Base-by-base conservation (phyloP, 2,797 vertebrate genomes). In the Antennarius maculatus region DNA sequence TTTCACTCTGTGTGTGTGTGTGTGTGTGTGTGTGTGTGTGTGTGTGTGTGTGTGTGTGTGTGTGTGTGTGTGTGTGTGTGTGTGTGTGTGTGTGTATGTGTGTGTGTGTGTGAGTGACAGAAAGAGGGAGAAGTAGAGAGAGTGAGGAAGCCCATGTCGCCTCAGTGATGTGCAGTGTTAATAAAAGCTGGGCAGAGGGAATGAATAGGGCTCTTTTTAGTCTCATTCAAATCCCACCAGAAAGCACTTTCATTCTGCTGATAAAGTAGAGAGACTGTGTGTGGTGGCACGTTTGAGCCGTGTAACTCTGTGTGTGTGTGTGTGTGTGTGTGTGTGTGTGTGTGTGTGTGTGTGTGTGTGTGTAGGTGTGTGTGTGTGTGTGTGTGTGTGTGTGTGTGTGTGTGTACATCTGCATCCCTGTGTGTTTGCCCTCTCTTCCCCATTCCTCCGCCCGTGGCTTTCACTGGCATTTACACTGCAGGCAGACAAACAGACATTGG, bases 221-320 rank as follows among this genome's bases (percentile, higher is more conserved):
- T 87, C 85, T 88, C 85, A 92, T 92, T 92, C 91, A 93, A 91
- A 93, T 91, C 93, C 79, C 83, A 85, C 88, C 84, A 89, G 89
- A 92, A 91, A 89, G 91, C 92, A 92, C 80, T 93, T 91, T 92
- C 88, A 90, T 92, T 93, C 90, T 92, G 84, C 84, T 87, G 88
- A 89, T 85, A 81, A 85, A 87, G 86, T 86, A 84, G 73, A 69
- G 77, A 63, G 72, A 41, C 62, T 74, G 69, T 73, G 42, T 14
- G 13, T 16, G 48, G 56, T 70, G 69, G 60, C 53, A 73, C 16
- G 7, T 34, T 61, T 61, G 51, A 64, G 64, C 16, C 77, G 76
- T 72, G 74, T 77, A 76, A 56, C 17, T 54, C 64, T 9, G 66
- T 63, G 65, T 64, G 73, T 63, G 61, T 71, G 70, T 62, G 48